A percentile compares a stretch with the other conserved stretches of the same genome.
phyloP scores from a whole-genome alignment of 2,113 vertebrate species.

The Eurystomus gularis region DNA sequence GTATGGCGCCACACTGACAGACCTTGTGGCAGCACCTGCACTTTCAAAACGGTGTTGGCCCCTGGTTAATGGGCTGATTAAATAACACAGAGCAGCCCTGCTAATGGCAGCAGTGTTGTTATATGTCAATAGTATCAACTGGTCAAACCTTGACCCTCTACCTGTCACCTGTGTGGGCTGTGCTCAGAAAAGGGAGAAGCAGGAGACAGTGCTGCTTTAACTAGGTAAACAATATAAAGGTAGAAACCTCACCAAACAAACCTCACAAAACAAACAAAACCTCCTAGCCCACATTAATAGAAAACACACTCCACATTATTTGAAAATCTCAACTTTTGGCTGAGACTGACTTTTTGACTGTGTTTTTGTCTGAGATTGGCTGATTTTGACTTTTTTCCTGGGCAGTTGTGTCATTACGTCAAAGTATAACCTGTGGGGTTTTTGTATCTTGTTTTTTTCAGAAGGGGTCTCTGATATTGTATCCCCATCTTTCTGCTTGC shows the following conservation, averaged over 20 bases:
- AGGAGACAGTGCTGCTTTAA: fast-evolving
- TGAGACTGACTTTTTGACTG: background rate
- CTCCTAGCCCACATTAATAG: fast-evolving
- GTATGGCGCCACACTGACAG: fast-evolving
- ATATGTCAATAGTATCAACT: background rate
- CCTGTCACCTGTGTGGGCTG: fast-evolving
- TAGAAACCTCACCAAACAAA: background rate
- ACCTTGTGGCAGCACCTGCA: background rate
- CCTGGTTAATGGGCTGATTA: background rate
- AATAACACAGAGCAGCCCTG: background rate
- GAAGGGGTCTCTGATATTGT: background rate
- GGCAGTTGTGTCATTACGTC: background rate
- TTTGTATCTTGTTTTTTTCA: background rate
- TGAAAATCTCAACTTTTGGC: background rate
- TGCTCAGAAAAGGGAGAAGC: background rate
- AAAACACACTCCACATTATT: background rate
- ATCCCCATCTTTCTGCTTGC: background rate
- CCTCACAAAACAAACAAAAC: background rate
- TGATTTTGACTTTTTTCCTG: background rate
- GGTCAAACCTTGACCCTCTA: background rate
- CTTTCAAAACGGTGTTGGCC: background rate
- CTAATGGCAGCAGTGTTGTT: background rate
- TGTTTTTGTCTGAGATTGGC: background rate
- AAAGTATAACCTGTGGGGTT: fast-evolving
- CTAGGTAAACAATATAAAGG: background rate